Percentiles rank a stretch among this genome's conserved stretches.
Conservation (phyloP, 2,113 vertebrate genomes). For the Sylvietta virens region DNA sequence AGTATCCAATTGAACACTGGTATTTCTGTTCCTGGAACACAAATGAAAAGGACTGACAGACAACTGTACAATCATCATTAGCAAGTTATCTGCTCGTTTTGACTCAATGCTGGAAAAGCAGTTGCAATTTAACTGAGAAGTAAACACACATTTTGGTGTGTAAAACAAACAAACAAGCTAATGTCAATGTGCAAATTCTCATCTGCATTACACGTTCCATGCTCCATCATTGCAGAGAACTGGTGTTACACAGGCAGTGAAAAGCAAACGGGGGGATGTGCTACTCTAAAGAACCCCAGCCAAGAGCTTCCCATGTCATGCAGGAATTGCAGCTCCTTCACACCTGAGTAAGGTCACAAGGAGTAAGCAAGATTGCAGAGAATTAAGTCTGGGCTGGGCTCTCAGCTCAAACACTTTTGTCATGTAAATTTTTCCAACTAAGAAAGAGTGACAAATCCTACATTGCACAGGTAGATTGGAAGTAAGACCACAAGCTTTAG, state of each 20-base stretch:
- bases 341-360: neutral
- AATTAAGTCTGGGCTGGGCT: neutral
- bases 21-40: neutral
- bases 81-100: neutral
- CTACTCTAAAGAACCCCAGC: neutral
- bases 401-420: neutral
- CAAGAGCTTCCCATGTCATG: neutral
- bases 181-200: neutral
- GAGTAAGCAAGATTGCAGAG: neutral
- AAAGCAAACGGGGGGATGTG: accelerated
- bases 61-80: neutral
- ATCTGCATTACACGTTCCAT: neutral
- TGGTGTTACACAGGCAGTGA: neutral
- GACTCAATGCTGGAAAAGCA: neutral
- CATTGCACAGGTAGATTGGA: neutral
- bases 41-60: neutral
- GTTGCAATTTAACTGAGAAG: neutral
- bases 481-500: neutral
- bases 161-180: neutral
- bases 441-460: neutral
- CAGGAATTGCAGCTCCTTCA: neutral
- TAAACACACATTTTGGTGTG: neutral
- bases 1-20: neutral
- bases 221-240: neutral
- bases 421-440: neutral